These are phyloP conservation scores for Cerastis rubricosa DNA, from an alignment of 2,888 invertebrate species.

Conservation along the genomic window DNA sequence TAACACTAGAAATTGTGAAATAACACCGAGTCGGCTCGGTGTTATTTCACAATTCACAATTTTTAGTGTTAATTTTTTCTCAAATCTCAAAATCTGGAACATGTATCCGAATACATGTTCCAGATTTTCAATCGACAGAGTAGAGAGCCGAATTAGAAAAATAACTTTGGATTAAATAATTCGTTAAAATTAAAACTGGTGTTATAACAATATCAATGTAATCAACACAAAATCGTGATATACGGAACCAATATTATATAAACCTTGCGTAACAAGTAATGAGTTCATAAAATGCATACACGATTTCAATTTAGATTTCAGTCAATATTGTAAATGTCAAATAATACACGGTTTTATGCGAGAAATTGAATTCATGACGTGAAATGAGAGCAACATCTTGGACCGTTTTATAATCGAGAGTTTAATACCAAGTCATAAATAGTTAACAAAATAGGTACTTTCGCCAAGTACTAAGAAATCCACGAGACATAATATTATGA, in stretches of 20 bases:
- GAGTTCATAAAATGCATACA: slow-evolving; percentile 51
- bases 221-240: slow-evolving; percentile 53
- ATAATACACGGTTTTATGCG: slow-evolving; percentile 32
- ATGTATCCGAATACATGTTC: too few species aligned
- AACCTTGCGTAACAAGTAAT: slow-evolving; percentile 55
- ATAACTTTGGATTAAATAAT: slow-evolving; percentile 4
- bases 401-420: not conserved
- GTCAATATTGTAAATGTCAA: slow-evolving; percentile 41
- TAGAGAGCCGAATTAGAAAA: not conserved
- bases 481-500: not conserved
- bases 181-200: slow-evolving; percentile 15
- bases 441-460: not conserved
- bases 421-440: not conserved
- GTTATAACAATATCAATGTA: slow-evolving; percentile 47
- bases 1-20: not conserved
- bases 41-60: too few species aligned
- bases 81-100: too few species aligned
- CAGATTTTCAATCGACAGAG: slow-evolving; percentile 8
- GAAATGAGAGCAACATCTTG: slow-evolving; percentile 22
- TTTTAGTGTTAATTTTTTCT: too few species aligned
- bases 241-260: slow-evolving; percentile 48
- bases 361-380: slow-evolving; percentile 26
- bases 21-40: not conserved
- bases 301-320: slow-evolving; percentile 57
- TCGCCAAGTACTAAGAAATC: not conserved